Evolutionary conservation across 2,113 vertebrate species (phyloP), one percentile per base, ranked within the genome.

Genomic region (Gadus chalcogrammus): DNA sequence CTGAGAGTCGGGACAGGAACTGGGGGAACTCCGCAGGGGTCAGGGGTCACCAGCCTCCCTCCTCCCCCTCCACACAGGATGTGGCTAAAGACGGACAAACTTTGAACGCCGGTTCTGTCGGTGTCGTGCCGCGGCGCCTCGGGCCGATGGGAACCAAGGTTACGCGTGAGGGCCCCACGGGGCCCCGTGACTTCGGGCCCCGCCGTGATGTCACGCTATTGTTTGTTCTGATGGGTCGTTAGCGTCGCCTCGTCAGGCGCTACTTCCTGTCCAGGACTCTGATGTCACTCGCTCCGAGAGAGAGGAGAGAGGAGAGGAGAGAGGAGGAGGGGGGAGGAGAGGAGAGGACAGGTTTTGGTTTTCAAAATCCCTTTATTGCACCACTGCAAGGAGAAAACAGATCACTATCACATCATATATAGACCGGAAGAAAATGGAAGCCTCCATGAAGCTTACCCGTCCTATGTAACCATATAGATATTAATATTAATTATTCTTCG

Each of bases 141-240:
- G 31, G 31, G 6, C 4, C 31, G 31, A 88, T 91, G 91, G 88
- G 89, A 92, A 91, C 89, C 87, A 82, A 87, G 84, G 88, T 85
- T 82, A 85, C 15, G 77, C 11, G 88, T 84, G 87, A 89, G 78
- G 84, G 82, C 9, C 52, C 80, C 1, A 67, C 69, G 24, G 24
- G 24, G 82, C 74, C 24, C 24, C 24, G 24, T 24, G 82, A 71
- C 82, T 75, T 76, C 66, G 48, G 72, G 22, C 60, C 71, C 68
- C 75, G 71, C 22, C 27, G 72, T 80, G 77, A 79, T 86, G 84
- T 91, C 87, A 80, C 85, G 64, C 88, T 84, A 92, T 91, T 92
- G 90, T 92, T 91, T 88, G 77, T 71, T 55, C 74, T 84, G 85
- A 75, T 75, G 81, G 78, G 88, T 88, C 79, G 69, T 68, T 80